Percentiles rank a stretch among this genome's conserved stretches.
These are phyloP conservation scores for Chlorodrepanis virens DNA, from an alignment of 2,113 vertebrate species.

Conservation along the genomic window DNA sequence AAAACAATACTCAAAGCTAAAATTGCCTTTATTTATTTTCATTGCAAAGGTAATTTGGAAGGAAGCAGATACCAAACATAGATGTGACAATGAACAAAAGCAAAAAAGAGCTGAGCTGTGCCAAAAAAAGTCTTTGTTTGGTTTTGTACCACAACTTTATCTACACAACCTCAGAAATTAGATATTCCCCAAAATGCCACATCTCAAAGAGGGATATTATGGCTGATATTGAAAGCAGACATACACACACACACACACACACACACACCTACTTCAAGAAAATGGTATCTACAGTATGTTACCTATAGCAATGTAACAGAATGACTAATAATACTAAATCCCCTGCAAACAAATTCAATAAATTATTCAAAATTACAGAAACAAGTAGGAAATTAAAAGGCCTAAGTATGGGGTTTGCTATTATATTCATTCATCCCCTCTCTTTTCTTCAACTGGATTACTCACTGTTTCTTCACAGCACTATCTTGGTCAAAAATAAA, in stretches of 20 bases:
- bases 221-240: not conserved
- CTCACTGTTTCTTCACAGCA: not conserved
- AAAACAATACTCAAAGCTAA: not conserved
- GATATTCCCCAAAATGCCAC: not conserved
- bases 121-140: not conserved
- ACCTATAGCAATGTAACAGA: not conserved
- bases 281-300: not conserved
- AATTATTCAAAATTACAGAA: not conserved
- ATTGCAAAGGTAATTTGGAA: not conserved
- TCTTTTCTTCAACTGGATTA: not conserved
- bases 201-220: not conserved
- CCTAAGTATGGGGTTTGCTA: not conserved
- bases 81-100: not conserved
- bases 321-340: not conserved
- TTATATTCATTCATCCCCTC: not conserved
- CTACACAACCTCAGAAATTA: not conserved
- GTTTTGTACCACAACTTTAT: not conserved
- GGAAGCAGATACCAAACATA: not conserved
- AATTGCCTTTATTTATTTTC: not conserved
- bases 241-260: not conserved
- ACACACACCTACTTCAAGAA: not conserved
- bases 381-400: not conserved
- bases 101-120: not conserved
- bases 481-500: not conserved
- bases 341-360: not conserved